Percentiles rank a stretch among this genome's conserved stretches.
Evolutionary conservation across 2,888 invertebrate species (phyloP).

Genomic region (Athetis lepigone): DNA sequence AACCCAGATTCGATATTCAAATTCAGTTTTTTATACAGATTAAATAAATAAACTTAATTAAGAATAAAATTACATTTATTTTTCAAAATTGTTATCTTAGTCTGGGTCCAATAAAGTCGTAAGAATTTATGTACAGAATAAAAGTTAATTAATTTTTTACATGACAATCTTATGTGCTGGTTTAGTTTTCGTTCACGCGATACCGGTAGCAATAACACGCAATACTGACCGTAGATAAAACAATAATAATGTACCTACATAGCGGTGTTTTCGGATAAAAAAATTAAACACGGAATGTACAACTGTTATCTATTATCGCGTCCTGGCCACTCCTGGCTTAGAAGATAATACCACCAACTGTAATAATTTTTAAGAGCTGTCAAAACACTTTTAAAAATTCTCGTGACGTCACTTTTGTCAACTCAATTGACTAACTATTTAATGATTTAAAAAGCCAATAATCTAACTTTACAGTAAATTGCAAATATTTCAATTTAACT

Average conservation of each 20-base stretch:
- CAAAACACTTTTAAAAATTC: too few relatives aligned
- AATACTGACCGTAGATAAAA: conserved; percentile 45
- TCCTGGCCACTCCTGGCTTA: too few relatives aligned
- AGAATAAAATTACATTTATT: neutral
- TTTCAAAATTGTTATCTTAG: neutral
- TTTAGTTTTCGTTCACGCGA: conserved; percentile 46
- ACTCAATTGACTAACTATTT: too few relatives aligned
- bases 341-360: too few relatives aligned
- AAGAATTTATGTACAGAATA: neutral
- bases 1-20: conserved; percentile 4
- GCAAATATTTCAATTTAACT: too few relatives aligned
- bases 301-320: too few relatives aligned
- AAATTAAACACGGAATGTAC: neutral
- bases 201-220: conserved; percentile 54
- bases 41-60: too few relatives aligned
- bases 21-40: neutral
- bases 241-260: conserved; percentile 25
- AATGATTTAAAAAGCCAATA: too few relatives aligned
- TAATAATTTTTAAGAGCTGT: too few relatives aligned
- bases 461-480: too few relatives aligned
- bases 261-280: conserved; percentile 15
- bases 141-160: conserved; percentile 40
- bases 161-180: conserved; percentile 32
- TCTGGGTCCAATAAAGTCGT: neutral
- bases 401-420: too few relatives aligned